Conservation (phyloP, 1,140 invertebrate genomes). For the Camponotus floridanus region DNA sequence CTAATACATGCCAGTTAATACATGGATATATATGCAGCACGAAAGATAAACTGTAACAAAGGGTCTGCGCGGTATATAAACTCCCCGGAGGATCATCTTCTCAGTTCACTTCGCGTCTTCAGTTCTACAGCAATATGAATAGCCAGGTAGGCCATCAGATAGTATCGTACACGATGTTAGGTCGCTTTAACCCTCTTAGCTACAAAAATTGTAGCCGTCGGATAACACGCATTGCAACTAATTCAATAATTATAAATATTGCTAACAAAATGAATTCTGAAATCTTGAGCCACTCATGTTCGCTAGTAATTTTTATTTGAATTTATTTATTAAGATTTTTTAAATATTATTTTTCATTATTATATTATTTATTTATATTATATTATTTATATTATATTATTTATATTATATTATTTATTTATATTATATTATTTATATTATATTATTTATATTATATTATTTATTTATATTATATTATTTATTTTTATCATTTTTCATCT, state of each 20-base stretch:
- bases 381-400: constrained; percentile 11
- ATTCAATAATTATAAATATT: neutral
- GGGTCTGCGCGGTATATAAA: constrained; percentile 83
- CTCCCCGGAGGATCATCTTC: constrained; percentile 77
- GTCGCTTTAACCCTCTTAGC: constrained; percentile 12
- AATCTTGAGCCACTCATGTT: neutral
- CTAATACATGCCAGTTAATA: constrained; percentile 73
- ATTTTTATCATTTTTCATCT: neutral
- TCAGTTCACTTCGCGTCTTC: constrained; percentile 81
- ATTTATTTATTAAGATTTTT: neutral
- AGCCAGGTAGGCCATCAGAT: constrained; percentile 77
- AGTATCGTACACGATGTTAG: neutral
- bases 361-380: neutral
- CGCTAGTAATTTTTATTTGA: neutral
- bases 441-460: constrained; percentile 11
- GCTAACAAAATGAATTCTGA: neutral
- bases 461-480: constrained; percentile 1
- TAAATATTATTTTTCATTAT: too few relatives aligned
- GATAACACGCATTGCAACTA: neutral
- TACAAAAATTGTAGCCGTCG: neutral
- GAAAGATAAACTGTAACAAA: constrained; percentile 84
- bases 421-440: neutral
- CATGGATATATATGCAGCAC: constrained; percentile 72
- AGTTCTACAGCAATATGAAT: constrained; percentile 81
- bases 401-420: neutral